These are phyloP conservation scores for Colius striatus DNA, from an alignment of 2,113 vertebrate species.

Conservation along the genomic window DNA sequence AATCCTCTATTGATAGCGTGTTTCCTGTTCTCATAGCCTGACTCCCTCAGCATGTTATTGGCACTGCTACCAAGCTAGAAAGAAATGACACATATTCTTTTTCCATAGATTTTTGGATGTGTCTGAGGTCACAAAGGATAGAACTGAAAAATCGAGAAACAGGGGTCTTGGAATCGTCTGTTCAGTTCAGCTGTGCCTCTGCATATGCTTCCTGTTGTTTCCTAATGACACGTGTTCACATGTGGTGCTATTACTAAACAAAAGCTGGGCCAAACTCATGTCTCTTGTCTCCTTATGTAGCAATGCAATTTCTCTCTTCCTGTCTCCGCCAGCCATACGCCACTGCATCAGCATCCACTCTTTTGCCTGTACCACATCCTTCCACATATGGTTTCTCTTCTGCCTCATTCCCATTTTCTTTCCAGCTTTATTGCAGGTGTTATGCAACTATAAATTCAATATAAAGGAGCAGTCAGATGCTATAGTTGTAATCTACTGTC, in stretches of 20 bases:
- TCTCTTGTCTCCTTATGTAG: background rate
- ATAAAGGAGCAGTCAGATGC: background rate
- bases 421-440: background rate
- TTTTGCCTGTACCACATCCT: background rate
- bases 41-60: background rate
- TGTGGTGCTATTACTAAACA: background rate
- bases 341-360: fast-evolving
- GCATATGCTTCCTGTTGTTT: background rate
- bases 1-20: background rate
- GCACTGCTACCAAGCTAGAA: background rate
- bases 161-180: background rate
- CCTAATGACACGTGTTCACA: background rate
- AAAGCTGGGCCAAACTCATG: background rate
- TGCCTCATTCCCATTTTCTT: background rate
- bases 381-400: background rate
- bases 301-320: background rate
- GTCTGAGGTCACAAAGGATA: background rate
- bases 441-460: background rate
- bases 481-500: background rate
- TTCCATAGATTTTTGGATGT: background rate
- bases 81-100: background rate
- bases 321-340: background rate
- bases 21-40: background rate
- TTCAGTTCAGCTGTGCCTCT: background rate
- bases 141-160: background rate